Base-by-base conservation (phyloP, 1,140 invertebrate genomes). In the Eupristina koningsbergeri region DNA sequence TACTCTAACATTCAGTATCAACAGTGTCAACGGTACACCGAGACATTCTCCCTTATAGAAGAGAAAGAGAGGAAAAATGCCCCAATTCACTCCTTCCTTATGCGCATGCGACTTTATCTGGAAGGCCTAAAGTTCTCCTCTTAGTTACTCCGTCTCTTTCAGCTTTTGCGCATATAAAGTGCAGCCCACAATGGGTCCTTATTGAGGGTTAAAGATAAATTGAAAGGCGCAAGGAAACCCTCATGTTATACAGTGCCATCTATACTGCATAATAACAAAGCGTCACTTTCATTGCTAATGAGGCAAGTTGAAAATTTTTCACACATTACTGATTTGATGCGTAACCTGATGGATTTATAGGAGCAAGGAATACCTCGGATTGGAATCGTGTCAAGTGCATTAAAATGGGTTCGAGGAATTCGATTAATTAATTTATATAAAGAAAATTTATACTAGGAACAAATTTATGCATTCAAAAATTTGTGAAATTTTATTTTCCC, bases 61-160 rank as follows among this genome's bases (percentile, higher is more conserved):
- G 22, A 34, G 0, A 19, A n/a, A 29, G 5, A 26, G 53, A 58
- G 53, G 9, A 58, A 58, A 58, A 58, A 58, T 26, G 53, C 50
- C 3, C 41, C 74, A 61, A 8, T 17, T 50, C 47, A 15, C 47
- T 50, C 50, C n/a, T 26, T 76, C 50, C 61, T 34, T 58, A 26
- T 50, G 13, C 45, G 39, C 39, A 47, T 19, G 22, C 61, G 61
- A 79, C 77, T 64, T 67, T 79, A 79, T 79, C 61, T 31, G 36
- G 15, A 61, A 41, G 36, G 26, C 31, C 3, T 78, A 78, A 78
- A 63, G 50, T 78, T 41, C 76, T 76, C 22, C 39, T 22, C 73
- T 47, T 5, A 45, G 29, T 34, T 67, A 19, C 26, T 50, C 50
- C 19, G 50, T 9, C 53, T 13, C n/a, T 78, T 41, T 36, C 26